Conservation (phyloP, 1,140 invertebrate genomes). For the Pseudomyrmex cubaensis region DNA sequence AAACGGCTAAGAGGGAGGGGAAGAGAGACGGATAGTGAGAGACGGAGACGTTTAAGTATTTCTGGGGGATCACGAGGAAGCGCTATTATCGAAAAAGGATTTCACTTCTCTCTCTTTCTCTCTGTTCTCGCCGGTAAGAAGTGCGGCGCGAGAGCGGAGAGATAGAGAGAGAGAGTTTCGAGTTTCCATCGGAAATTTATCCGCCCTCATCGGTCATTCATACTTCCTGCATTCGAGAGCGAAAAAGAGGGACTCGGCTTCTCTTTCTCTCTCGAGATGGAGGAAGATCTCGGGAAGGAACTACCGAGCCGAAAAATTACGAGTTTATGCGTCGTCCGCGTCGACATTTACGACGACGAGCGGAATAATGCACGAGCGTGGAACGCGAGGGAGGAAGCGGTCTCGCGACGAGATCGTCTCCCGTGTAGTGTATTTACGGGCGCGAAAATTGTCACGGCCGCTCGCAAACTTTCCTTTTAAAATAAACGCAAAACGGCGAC, state of each 20-base stretch:
- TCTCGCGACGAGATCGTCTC: slow-evolving; percentile 24
- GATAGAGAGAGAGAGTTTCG: slow-evolving; percentile 31
- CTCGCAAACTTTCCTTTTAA: slow-evolving; percentile 61
- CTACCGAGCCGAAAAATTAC: slow-evolving; percentile 49
- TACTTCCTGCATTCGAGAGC: not conserved
- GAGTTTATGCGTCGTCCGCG: slow-evolving; percentile 44
- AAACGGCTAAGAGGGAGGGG: not conserved
- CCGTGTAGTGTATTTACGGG: slow-evolving; percentile 46
- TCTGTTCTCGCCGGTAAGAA: slow-evolving; percentile 55
- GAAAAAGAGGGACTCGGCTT: too few relatives aligned
- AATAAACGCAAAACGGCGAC: slow-evolving; percentile 45
- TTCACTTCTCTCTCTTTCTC: slow-evolving; percentile 13
- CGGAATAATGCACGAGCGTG: slow-evolving; percentile 48
- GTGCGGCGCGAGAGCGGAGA: slow-evolving; percentile 16
- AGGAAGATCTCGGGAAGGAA: not conserved
- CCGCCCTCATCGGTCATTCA: slow-evolving; percentile 33
- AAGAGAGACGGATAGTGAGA: slow-evolving; percentile 27
- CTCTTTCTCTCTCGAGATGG: not conserved
- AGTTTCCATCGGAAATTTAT: slow-evolving; percentile 53
- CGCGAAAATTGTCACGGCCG: slow-evolving; percentile 52
- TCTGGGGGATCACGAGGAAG: slow-evolving; percentile 55
- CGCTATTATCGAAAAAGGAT: slow-evolving; percentile 70
- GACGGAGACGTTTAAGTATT: slow-evolving; percentile 63
- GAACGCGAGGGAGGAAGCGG: not conserved
- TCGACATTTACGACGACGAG: slow-evolving; percentile 42